Evolutionary conservation across 1,140 invertebrate genomes (phyloP), one percentile per base, ranked within the genome.

Genomic region (Ditylenchus dipsaci): DNA sequence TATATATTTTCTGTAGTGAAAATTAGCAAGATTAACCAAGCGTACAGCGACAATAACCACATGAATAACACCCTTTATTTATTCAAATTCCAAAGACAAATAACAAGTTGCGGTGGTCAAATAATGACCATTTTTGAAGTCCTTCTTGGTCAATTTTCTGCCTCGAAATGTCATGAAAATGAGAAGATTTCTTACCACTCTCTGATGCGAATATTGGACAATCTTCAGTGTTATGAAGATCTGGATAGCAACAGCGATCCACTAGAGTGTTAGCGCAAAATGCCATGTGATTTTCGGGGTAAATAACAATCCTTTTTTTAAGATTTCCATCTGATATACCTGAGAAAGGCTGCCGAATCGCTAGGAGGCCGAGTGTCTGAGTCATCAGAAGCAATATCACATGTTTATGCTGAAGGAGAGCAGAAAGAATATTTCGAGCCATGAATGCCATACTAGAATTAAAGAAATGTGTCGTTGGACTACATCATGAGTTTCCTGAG

Each of bases 391-490:
- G 19, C 43, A 9, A 42, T 21, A 49, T 62, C 79, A 71, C 89
- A 97, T 84, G 91, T 95, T 78, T 97, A 98, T 82, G 88, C 88
- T 73, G 91, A 93, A 73, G 83, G 90, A 0, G 91, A 93, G 84
- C 86, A 92, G 0, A 83, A 87, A 0, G 90, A 95, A 85, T 88
- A 90, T 0, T 86, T 88, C 86, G 88, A 42, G 91, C 91, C 82
- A 88, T 7, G 86, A 88, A 3, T 82, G 92, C 0, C 81, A 95
- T 42, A 83, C 88, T 15, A 83, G 82, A 57, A 86, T 94, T 19
- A 85, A 86, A 63, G 80, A 47, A 84, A 1, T 85, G 87, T 59
- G 88, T 91, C 0, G 80, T 86, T n/a, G 84, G 88, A 45, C 83
- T 95, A n/a, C 82, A 92, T 19, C 78, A 86, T 1, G 88, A 91